These are phyloP conservation scores for Lordiphosa clarofinis DNA, from an alignment of 1,140 invertebrate species.

Conservation along the genomic window DNA sequence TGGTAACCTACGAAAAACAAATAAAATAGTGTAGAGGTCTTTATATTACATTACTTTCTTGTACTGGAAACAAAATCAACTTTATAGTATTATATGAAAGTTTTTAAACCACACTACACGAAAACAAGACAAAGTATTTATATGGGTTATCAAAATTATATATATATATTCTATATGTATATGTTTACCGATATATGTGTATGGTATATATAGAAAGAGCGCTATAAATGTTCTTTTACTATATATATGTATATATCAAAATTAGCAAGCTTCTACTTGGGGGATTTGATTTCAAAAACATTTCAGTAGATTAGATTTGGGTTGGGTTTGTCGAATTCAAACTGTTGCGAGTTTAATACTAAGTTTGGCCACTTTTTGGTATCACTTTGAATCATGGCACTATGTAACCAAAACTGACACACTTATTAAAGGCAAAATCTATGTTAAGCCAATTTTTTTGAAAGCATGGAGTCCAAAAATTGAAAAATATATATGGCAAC, in stretches of 20 bases:
- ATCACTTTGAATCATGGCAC: constrained; percentile 38
- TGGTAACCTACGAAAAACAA: constrained; percentile 48
- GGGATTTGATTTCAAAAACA: constrained; percentile 56
- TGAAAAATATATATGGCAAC: no score
- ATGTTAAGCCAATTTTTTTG: no score
- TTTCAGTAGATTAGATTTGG: constrained; percentile 36
- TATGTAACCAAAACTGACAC: neutral
- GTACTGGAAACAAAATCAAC: neutral
- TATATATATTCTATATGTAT: constrained; percentile 20
- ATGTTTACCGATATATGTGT: constrained; percentile 44
- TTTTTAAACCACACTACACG: constrained; percentile 5
- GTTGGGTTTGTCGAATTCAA: constrained; percentile 43
- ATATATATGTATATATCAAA: constrained; percentile 60
- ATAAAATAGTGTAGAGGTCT: constrained; percentile 22
- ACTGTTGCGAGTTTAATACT: constrained; percentile 60
- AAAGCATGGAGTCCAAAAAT: no score
- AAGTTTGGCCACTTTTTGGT: constrained; percentile 20
- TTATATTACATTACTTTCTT: constrained; percentile 11
- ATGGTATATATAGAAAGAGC: constrained; percentile 50
- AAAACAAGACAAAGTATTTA: constrained; percentile 23
- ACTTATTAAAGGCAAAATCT: no score
- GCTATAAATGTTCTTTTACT: constrained; percentile 40
- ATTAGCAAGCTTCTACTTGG: constrained; percentile 69
- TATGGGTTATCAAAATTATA: constrained; percentile 30
- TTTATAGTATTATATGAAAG: constrained; percentile 5